These are phyloP conservation scores for Solea senegalensis DNA, from an alignment of 2,113 vertebrate species.

Conservation along the genomic window DNA sequence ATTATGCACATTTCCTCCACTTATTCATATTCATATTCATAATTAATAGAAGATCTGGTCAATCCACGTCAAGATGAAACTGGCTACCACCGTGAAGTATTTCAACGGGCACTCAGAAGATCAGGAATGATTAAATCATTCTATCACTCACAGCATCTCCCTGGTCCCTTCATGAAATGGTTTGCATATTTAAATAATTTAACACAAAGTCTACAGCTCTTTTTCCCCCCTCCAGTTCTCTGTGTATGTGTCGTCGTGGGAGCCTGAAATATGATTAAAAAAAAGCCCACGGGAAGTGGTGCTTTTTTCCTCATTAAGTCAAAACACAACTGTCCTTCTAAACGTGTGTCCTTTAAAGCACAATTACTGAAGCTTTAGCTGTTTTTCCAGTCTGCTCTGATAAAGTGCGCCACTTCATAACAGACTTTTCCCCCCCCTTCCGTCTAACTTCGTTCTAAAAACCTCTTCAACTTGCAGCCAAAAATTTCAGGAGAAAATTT, in stretches of 20 bases:
- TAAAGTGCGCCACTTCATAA: conserved; percentile 54
- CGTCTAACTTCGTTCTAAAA: conserved; percentile 47
- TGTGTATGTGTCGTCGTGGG: not conserved
- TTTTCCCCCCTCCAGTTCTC: not conserved
- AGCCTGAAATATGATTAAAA: conserved; percentile 50
- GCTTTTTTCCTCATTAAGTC: conserved; percentile 41
- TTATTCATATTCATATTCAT: conserved; percentile 46
- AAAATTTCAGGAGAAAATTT: conserved; percentile 54
- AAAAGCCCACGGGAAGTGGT: conserved; percentile 34
- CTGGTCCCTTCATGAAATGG: conserved; percentile 28
- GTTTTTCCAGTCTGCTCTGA: conserved; percentile 57
- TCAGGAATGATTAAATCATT: conserved; percentile 51
- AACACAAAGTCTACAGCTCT: conserved; percentile 44
- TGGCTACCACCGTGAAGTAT: not conserved
- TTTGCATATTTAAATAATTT: conserved; percentile 67
- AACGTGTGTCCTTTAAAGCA: conserved; percentile 40
- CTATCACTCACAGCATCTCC: conserved; percentile 42
- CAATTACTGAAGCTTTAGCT: conserved; percentile 41
- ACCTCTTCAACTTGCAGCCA: conserved; percentile 65
- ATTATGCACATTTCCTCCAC: conserved; percentile 36
- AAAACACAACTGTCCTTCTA: conserved; percentile 46
- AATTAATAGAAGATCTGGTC: conserved; percentile 63
- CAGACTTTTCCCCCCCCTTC: conserved; percentile 36
- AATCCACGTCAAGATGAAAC: conserved; percentile 31
- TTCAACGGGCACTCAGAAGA: conserved; percentile 38